phyloP scores from a whole-genome alignment of 1,140 invertebrate genomes.

The Chymomyza costata region DNA sequence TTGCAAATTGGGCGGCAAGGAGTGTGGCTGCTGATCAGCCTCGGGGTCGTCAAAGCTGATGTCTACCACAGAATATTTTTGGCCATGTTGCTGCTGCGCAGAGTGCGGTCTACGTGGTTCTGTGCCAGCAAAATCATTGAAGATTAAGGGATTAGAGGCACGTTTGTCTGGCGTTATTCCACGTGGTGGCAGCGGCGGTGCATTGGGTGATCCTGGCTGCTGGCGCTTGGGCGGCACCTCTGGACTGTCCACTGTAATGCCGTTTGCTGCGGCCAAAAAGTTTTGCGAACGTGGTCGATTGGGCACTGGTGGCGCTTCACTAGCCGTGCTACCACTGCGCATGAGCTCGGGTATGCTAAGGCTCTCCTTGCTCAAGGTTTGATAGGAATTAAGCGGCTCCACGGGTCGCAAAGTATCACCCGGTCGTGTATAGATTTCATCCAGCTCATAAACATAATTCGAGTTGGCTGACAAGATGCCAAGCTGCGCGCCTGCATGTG shows the following conservation, averaged over 20 bases:
- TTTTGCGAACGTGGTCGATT: constrained; percentile 67
- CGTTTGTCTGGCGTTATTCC: constrained; percentile 74
- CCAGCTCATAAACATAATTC: constrained; percentile 77
- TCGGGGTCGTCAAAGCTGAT: constrained; percentile 73
- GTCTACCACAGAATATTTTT: constrained; percentile 72
- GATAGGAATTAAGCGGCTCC: constrained; percentile 60
- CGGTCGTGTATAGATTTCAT: constrained; percentile 82
- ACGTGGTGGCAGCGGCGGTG: constrained; percentile 76
- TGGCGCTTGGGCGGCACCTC: constrained; percentile 68
- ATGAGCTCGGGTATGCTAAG: constrained; percentile 41
- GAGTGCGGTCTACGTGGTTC: constrained; percentile 53
- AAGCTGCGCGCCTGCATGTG: constrained; percentile 58
- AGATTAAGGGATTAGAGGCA: constrained; percentile 65
- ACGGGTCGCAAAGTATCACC: constrained; percentile 71
- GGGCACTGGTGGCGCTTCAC: constrained; percentile 60
- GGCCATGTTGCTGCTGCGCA: constrained; percentile 44
- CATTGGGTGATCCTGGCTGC: constrained; percentile 44
- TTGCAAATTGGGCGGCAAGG: constrained; percentile 51
- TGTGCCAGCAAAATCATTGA: constrained; percentile 52
- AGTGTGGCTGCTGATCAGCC: constrained; percentile 68
- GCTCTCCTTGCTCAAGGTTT: constrained; percentile 66
- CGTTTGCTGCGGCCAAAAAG: constrained; percentile 37
- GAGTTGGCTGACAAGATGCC: constrained; percentile 63
- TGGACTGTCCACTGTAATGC: constrained; percentile 51
- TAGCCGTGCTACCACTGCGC: constrained; percentile 15